These are phyloP conservation scores for Lordiphosa clarofinis DNA, from an alignment of 1,140 invertebrate species.

Conservation along the genomic window DNA sequence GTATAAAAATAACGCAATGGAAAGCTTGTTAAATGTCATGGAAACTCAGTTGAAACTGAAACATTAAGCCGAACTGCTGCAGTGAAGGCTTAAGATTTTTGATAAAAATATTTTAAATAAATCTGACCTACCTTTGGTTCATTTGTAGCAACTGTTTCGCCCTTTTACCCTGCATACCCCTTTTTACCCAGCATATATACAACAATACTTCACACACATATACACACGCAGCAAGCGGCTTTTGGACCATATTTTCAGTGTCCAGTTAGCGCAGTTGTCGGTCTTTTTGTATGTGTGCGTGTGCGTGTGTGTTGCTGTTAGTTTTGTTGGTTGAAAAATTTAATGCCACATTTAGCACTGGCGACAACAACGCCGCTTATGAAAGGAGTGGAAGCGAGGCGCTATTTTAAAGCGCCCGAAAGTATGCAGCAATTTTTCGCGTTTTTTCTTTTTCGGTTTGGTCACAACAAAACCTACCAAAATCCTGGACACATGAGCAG, in stretches of 20 bases:
- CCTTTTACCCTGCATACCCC: background rate
- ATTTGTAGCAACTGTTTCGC: too few species aligned
- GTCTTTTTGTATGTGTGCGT: conserved; percentile 16
- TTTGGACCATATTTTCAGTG: conserved; percentile 64
- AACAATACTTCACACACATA: conserved; percentile 3
- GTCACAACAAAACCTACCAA: conserved; percentile 1
- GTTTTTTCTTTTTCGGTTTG: background rate
- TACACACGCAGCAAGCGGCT: conserved; percentile 1
- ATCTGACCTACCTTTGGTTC: too few species aligned
- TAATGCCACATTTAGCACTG: conserved; percentile 72
- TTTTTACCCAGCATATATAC: background rate
- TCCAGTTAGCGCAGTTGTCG: conserved; percentile 43
- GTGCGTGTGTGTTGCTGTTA: conserved; percentile 17
- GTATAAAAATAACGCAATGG: too few species aligned
- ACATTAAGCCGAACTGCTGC: too few species aligned
- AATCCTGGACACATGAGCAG: conserved; percentile 43
- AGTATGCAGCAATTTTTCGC: conserved; percentile 19
- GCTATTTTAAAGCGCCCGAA: conserved; percentile 22
- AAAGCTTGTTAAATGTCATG: too few species aligned
- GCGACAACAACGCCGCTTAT: conserved; percentile 23
- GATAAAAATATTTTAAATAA: too few species aligned
- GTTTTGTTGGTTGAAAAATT: conserved; percentile 59
- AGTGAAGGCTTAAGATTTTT: too few species aligned
- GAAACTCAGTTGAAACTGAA: too few species aligned
- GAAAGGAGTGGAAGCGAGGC: background rate